Evolutionary conservation across 2,113 vertebrate species (phyloP).

Genomic region (Peromyscus polionotus): DNA sequence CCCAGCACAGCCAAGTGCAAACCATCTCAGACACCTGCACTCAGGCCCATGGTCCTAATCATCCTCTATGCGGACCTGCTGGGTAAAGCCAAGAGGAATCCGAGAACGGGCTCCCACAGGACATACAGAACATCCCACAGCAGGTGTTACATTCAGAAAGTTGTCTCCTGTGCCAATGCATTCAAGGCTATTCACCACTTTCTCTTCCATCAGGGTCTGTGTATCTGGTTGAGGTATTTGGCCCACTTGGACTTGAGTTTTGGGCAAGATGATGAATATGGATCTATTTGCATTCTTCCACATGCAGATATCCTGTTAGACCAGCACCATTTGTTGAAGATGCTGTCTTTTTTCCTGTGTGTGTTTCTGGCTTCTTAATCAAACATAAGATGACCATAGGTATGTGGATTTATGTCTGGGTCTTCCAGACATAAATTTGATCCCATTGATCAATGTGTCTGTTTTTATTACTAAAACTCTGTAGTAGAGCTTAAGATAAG

Average conservation of each 20-base stretch:
- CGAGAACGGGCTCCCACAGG: too few species aligned
- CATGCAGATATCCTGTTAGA: neutral
- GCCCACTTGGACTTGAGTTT: neutral
- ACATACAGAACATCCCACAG: too few species aligned
- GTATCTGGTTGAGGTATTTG: neutral
- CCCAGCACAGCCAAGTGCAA: too few species aligned
- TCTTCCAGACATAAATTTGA: neutral
- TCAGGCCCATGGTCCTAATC: too few species aligned
- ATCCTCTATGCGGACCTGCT: too few species aligned
- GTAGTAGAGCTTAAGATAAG: neutral
- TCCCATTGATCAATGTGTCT: neutral
- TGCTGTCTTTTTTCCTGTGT: neutral
- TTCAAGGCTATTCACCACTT: neutral
- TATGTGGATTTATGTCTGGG: neutral
- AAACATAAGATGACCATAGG: neutral
- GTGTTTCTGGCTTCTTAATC: neutral
- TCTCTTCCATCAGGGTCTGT: neutral
- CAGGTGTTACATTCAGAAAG: neutral
- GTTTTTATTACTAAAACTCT: neutral
- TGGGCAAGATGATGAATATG: neutral
- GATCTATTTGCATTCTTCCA: neutral
- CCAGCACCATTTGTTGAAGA: neutral
- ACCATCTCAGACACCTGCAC: too few species aligned
- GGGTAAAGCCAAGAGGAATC: too few species aligned
- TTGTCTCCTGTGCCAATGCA: neutral